Conservation (phyloP, 30 jellyfish, hydroid and myxozoan genomes). For the Cassiopea xamachana region DNA sequence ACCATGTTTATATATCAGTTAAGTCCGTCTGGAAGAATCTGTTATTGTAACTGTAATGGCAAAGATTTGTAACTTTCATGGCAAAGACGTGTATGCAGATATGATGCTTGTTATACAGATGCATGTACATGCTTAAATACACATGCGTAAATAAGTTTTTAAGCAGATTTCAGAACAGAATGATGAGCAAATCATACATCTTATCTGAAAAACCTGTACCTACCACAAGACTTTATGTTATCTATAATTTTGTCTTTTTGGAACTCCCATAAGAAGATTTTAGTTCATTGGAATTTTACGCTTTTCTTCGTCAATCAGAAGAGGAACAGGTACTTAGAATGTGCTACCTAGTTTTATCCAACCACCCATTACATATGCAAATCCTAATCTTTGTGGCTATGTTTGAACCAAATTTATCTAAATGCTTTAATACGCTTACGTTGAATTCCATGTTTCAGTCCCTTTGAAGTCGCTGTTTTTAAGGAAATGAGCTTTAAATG, state of each 20-base stretch:
- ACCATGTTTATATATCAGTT: no score
- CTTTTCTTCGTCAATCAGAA: conserved; percentile 1
- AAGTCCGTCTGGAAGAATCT: not conserved
- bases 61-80: no score
- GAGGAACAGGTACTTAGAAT: conserved; percentile 30
- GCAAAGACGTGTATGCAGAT: not conserved
- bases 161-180: not conserved
- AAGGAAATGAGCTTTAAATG: not conserved
- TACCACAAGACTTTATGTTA: conserved; percentile 30
- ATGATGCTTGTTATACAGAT: not conserved
- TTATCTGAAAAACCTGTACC: conserved; percentile 2
- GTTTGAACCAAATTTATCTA: conserved; percentile 5
- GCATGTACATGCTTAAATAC: no score
- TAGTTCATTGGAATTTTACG: conserved; percentile 7
- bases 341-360: conserved; percentile 30
- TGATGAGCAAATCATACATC: not conserved
- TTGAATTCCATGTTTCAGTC: not conserved
- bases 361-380: conserved; percentile 16
- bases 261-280: conserved; percentile 30
- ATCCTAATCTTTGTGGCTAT: conserved; percentile 23
- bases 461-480: not conserved
- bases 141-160: no score
- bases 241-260: not conserved
- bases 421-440: conserved; percentile 9
- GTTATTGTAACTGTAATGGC: not conserved